Base-by-base conservation (phyloP, 1,140 invertebrate genomes). In the Maniola jurtina region DNA sequence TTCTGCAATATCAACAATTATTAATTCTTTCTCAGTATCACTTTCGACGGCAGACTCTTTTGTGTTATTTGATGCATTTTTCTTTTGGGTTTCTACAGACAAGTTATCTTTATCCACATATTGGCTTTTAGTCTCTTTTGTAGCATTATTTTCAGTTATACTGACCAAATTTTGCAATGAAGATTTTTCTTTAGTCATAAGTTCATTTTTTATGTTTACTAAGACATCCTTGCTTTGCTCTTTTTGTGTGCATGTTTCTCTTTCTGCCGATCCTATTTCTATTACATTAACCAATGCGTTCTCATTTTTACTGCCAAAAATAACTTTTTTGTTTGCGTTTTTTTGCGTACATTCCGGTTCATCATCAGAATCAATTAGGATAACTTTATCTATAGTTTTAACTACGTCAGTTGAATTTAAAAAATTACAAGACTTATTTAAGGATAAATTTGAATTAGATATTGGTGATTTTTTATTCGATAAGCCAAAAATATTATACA, bases 361-460 rank as follows among this genome's bases (percentile, higher is more conserved):
- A 52, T 11, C 5, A 8, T 52, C 7, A 8, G 48, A 52, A 52
- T 52, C 13, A 52, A 16, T 52, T 8, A 0, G 5, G 13, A 6
- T 5, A 45, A 5, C 10, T 16, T 52, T 7, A 52, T 16, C 15
- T 52, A 16, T 25, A 14, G 2, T 11, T 56, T 34, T 54, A 47
- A 15, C 36, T 48, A 34, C n/a, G 25, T 16, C n/a, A 36, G 0
- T 13, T 4, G 45, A 25, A 6, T 45, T 68, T 36, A 9, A 15
- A 36, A 52, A 59, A 36, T 65, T 42, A 40, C 35, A 34, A 13
- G 45, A 54, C 40, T 50, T 59, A 42, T 59, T 65, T 42, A 59
- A 36, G 9, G 64, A 59, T 35, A 65, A 42, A 13, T 65, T 65
- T 40, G 54, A 35, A 47, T 59, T 64, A 40, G 10, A 34, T n/a